Conservation (phyloP, 2,113 vertebrate species). For the Uropsilus gracilis region DNA sequence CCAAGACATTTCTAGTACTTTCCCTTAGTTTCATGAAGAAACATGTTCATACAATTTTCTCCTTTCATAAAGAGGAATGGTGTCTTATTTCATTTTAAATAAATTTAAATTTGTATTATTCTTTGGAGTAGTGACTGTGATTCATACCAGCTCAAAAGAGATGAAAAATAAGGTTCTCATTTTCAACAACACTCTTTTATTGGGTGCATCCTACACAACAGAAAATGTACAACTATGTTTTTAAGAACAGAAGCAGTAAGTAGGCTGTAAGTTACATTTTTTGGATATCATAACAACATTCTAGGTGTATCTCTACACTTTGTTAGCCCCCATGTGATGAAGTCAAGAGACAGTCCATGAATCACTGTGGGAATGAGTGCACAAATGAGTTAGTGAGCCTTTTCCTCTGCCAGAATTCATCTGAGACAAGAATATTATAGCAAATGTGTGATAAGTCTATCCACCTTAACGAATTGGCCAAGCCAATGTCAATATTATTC, state of each 20-base stretch:
- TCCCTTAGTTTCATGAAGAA: constrained; percentile 10
- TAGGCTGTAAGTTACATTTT: not conserved
- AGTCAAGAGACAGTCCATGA: not conserved
- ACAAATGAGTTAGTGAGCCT: not conserved
- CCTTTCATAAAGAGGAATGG: not conserved
- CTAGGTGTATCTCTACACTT: not conserved
- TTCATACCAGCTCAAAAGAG: not conserved
- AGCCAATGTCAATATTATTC: no score
- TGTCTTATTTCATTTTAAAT: not conserved
- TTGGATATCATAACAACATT: not conserved
- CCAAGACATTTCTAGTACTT: not conserved
- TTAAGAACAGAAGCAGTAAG: not conserved
- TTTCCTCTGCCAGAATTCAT: not conserved
- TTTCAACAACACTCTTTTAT: not conserved
- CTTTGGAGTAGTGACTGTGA: not conserved
- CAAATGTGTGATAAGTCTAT: no score
- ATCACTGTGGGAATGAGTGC: not conserved
- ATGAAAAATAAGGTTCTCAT: not conserved
- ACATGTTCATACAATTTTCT: not conserved
- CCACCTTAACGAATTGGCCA: no score
- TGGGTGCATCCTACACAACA: not conserved
- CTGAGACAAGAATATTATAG: not conserved
- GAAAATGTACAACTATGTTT: not conserved
- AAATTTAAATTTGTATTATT: not conserved
- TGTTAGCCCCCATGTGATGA: not conserved